Conservation (phyloP, 2,888 invertebrate genomes). For the Andrena chrysosceles region DNA sequence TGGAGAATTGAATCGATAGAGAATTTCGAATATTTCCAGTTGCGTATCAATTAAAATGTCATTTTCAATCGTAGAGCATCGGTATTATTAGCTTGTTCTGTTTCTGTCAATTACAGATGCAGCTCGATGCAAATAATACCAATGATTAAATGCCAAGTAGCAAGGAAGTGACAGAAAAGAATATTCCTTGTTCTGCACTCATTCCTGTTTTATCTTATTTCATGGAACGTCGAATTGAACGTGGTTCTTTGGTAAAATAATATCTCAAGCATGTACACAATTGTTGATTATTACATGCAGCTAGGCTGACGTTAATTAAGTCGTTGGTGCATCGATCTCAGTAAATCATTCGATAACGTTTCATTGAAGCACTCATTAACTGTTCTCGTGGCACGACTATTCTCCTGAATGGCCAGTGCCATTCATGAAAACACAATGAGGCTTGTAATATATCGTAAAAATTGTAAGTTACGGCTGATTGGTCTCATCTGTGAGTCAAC, state of each 20-base stretch:
- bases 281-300: slow-evolving; percentile 15
- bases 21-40: too few species aligned
- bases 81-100: neutral
- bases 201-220: neutral
- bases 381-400: slow-evolving; percentile 17
- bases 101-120: too few species aligned
- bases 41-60: too few species aligned
- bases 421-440: slow-evolving; percentile 50
- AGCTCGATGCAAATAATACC: too few species aligned
- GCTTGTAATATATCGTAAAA: slow-evolving; percentile 49
- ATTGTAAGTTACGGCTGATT: slow-evolving; percentile 30
- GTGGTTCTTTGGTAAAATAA: neutral
- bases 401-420: slow-evolving; percentile 42
- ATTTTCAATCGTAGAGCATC: neutral
- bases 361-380: slow-evolving; percentile 44
- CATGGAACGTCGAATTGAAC: neutral
- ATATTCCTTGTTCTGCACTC: neutral
- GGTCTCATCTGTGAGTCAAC: slow-evolving; percentile 15
- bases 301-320: slow-evolving; percentile 36
- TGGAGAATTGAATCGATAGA: too few species aligned
- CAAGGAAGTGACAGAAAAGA: neutral
- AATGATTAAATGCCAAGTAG: too few species aligned
- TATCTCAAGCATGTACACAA: neutral
- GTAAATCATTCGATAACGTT: slow-evolving; percentile 55
- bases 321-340: slow-evolving; percentile 28